These are phyloP conservation scores for Chironomus striatipennis DNA, from an alignment of 1,140 invertebrate genomes.

Conservation along the genomic window DNA sequence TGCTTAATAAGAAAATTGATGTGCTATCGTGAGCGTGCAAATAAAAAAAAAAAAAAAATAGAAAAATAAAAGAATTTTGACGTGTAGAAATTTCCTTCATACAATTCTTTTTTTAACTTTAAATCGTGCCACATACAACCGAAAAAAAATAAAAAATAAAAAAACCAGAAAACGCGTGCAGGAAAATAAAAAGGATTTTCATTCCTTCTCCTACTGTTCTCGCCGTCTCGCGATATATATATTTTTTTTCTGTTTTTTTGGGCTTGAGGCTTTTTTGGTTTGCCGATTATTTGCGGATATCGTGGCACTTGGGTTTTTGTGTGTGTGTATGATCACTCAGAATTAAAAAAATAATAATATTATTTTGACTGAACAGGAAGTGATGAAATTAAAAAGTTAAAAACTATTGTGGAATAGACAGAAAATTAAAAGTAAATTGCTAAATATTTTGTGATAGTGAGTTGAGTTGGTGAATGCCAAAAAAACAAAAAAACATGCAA, in stretches of 20 bases:
- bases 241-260: background rate
- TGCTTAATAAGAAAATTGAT: conserved; percentile 23
- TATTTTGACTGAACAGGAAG: background rate
- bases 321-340: conserved; percentile 20
- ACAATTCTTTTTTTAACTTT: background rate
- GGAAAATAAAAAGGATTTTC: conserved; percentile 6
- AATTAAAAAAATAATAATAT: background rate
- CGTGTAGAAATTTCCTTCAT: background rate
- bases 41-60: background rate
- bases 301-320: background rate
- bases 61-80: background rate
- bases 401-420: no score
- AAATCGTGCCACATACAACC: conserved; percentile 14
- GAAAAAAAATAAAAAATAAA: background rate
- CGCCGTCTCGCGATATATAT: background rate
- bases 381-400: background rate
- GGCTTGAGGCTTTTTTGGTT: conserved; percentile 21
- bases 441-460: no score
- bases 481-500: no score
- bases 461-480: no score
- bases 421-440: no score
- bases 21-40: conserved; percentile 12
- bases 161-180: background rate
- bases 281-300: conserved; percentile 20
- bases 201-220: background rate